Conservation (phyloP, 2,797 vertebrate species). For the Psittacula echo region DNA sequence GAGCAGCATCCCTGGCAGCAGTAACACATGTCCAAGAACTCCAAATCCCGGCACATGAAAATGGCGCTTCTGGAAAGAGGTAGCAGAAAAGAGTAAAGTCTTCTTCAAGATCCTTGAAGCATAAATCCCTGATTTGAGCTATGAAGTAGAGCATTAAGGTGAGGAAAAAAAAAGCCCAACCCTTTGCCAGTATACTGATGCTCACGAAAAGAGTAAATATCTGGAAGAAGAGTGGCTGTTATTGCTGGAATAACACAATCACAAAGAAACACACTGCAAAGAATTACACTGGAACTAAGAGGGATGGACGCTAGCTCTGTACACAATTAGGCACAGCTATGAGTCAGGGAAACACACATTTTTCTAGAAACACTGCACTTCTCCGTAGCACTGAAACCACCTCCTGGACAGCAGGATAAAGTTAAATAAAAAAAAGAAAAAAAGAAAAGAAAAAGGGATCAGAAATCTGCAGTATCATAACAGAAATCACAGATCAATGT, state of each 20-base stretch:
- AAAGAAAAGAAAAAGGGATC: neutral
- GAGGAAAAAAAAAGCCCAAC: neutral
- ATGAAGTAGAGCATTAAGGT: conserved; percentile 47
- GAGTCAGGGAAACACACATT: conserved; percentile 45
- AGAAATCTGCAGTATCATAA: conserved; percentile 54
- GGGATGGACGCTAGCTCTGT: conserved; percentile 17
- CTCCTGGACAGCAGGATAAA: conserved; percentile 42
- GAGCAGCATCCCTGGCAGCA: neutral
- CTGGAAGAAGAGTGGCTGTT: conserved; percentile 60
- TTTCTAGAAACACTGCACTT: conserved; percentile 30
- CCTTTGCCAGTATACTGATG: conserved; percentile 34
- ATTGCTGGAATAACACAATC: conserved; percentile 68
- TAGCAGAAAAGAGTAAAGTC: conserved; percentile 8
- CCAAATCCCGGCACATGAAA: neutral
- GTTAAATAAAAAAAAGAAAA: neutral
- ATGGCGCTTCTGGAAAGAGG: conserved; percentile 22
- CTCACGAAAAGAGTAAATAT: conserved; percentile 70
- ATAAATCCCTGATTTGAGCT: conserved; percentile 45
- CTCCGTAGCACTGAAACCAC: conserved; percentile 17
- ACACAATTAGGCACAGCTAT: conserved; percentile 54
- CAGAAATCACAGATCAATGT: conserved; percentile 68
- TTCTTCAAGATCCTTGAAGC: conserved; percentile 23
- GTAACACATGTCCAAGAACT: conserved; percentile 30
- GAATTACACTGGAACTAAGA: conserved; percentile 64
- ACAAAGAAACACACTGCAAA: conserved; percentile 64